Evolutionary conservation across 2,888 invertebrate species (phyloP).

Genomic region (Heliconius aoede): DNA sequence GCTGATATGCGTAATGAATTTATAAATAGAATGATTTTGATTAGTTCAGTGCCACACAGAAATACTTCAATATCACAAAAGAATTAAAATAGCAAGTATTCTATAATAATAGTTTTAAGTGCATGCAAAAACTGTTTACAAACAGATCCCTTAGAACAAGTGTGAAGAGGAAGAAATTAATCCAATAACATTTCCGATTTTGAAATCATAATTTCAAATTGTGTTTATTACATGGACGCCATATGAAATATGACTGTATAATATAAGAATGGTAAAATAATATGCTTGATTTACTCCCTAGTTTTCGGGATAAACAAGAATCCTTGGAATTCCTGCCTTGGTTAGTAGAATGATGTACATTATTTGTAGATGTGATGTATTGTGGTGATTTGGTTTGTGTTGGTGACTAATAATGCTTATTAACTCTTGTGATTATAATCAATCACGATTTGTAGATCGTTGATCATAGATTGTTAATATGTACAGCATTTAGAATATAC

Average conservation of each 20-base stretch:
- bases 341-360: constrained; percentile 86
- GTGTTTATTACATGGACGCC: constrained; percentile 36
- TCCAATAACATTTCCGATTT: neutral
- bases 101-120: constrained; percentile 3
- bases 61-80: neutral
- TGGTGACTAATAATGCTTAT: constrained; percentile 21
- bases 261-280: constrained; percentile 59
- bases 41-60: constrained; percentile 14
- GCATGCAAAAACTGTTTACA: constrained; percentile 28
- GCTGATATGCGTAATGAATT: neutral
- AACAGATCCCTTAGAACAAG: constrained; percentile 10
- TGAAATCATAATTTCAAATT: constrained; percentile 17
- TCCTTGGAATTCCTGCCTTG: constrained; percentile 91
- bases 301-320: constrained; percentile 92
- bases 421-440: neutral
- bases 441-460: constrained; percentile 14
- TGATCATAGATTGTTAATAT: neutral
- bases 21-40: constrained; percentile 13
- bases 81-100: neutral
- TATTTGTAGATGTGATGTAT: constrained; percentile 62
- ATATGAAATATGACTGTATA: constrained; percentile 31
- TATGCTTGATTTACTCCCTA: constrained; percentile 84
- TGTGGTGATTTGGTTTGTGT: constrained; percentile 44
- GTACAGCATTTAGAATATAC: neutral
- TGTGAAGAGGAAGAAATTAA: constrained; percentile 8